Conservation (phyloP, 2,797 vertebrate species). For the Leontocebus nigricollis region DNA sequence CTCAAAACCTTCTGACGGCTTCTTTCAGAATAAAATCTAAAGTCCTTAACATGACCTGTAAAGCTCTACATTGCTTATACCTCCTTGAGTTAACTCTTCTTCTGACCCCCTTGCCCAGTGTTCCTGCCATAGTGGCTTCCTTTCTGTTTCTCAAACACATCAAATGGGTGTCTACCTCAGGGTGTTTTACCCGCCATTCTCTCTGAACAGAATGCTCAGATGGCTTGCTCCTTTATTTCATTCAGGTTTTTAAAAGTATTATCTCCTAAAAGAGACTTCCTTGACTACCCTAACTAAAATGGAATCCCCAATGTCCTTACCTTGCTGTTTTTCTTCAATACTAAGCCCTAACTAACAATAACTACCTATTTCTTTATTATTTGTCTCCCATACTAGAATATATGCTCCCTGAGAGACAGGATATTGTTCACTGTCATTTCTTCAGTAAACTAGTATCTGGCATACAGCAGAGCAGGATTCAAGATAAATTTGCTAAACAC, state of each 20-base stretch:
- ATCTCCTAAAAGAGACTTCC: background rate
- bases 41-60: background rate
- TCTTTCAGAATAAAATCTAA: conserved; percentile 10
- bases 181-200: background rate
- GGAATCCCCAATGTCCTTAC: background rate
- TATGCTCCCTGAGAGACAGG: background rate
- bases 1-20: background rate
- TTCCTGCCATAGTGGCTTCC: background rate
- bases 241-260: background rate
- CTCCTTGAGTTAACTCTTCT: background rate
- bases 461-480: background rate
- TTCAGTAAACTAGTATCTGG: background rate
- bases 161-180: background rate
- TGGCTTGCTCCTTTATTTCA: background rate
- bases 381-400: background rate
- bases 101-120: background rate
- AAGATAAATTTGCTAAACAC: conserved; percentile 15
- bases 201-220: background rate
- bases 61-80: background rate
- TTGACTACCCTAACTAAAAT: background rate
- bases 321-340: background rate
- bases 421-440: conserved; percentile 15
- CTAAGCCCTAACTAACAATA: background rate
- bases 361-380: background rate
- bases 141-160: background rate